Evolutionary conservation across 2,797 vertebrate genomes (phyloP), one percentile per base, ranked within the genome.

Genomic region (Cryptoprocta ferox): DNA sequence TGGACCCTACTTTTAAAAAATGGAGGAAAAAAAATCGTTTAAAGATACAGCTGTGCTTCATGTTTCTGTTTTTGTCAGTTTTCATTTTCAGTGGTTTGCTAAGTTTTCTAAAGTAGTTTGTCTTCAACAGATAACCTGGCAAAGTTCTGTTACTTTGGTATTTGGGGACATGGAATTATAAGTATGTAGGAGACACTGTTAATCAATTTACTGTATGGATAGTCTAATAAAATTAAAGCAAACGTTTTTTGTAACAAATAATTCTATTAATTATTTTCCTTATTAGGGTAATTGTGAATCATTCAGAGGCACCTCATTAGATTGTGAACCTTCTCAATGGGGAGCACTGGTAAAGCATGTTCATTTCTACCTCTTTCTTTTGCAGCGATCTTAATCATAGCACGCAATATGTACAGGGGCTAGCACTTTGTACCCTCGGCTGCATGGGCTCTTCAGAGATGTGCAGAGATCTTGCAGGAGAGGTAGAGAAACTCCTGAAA

Each of bases 371-470:
- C 66, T 71, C 80, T 56, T 95, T 70, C 32, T 97, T 95, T 98
- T 97, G 24, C 99, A 99, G 99, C 98, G 99, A 99, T 98, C 99
- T 99, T 98, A 99, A 99, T 99, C 99, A 99, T 98, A 99, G 99
- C 99, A 99, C 99, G 0, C 99, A 99, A 81, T 99, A 99, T 61
- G 99, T 99, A 94, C 99, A 99, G 98, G 99, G 99, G 83, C 98
- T 99, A 98, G 99, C 99, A 56, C 98, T 99, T 98, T 99, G 99
- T 98, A 99, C 99, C 48, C 99, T 99, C 61, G 99, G 99, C 98
- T 99, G 99, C 98, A 99, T 99, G 99, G 99, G 99, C 90, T 99
- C 99, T 21, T 99, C 99, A 87, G 99, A 99, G 99, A 99, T 99
- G 99, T 99, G 99, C 98, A 99, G 99, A 98, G 99, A 99, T 98